Evolutionary conservation across 2,888 invertebrate genomes (phyloP).

Genomic region (Eilema depressum): DNA sequence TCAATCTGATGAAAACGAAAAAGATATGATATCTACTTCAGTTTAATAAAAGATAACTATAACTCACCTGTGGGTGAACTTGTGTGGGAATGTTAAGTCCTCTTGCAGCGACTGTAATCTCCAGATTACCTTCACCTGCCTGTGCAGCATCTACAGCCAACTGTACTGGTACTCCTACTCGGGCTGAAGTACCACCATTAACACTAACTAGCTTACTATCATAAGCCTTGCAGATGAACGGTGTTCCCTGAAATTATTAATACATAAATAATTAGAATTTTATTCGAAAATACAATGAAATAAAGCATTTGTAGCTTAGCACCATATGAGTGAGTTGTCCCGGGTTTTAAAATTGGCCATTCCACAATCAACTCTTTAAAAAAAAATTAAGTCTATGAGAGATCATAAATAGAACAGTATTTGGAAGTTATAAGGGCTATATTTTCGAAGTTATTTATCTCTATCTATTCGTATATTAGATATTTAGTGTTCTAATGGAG

Average conservation of each 20-base stretch:
- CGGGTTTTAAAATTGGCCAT: too few species aligned
- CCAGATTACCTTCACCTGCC: constrained; percentile 98
- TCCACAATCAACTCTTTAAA: too few species aligned
- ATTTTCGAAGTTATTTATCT: background rate
- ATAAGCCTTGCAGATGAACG: constrained; percentile 96
- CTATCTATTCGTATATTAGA: background rate
- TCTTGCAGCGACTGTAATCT: constrained; percentile 97
- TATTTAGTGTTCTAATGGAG: background rate
- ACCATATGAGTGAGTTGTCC: too few species aligned
- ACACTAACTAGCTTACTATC: constrained; percentile 96
- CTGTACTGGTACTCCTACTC: constrained; percentile 96
- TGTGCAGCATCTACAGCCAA: constrained; percentile 98
- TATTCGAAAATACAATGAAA: background rate
- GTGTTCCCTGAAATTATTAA: constrained; percentile 89
- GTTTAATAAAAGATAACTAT: background rate
- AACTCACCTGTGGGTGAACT: constrained; percentile 95
- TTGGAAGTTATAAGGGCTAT: too few species aligned
- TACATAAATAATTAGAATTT: background rate
- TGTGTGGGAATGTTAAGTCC: constrained; percentile 98
- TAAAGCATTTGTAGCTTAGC: background rate
- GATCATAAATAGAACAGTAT: background rate
- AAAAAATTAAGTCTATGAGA: too few species aligned
- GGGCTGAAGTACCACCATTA: constrained; percentile 90
- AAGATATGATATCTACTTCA: background rate
- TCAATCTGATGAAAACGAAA: too few species aligned